Evolutionary conservation across 2,888 invertebrate genomes (phyloP), one percentile per base, ranked within the genome.

Genomic region (Pammene fasciana): DNA sequence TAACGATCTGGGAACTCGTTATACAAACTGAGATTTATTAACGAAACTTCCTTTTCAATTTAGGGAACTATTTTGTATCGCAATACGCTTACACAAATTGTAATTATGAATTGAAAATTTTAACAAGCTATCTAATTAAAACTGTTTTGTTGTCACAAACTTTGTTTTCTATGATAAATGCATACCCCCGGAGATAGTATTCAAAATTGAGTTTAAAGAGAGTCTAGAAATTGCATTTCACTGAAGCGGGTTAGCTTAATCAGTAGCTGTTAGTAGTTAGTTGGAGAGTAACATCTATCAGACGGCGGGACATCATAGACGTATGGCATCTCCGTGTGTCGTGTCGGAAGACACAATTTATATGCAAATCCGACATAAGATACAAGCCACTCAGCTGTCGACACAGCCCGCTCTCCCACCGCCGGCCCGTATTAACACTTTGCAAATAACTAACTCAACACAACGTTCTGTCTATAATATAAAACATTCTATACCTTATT

Each of bases 271-370:
- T 57, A 55, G 54, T 60, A 62, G 62, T 68, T 62, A 64, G 48
- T 55, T 43, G 41, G 16, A 9, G 36, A 34, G 45, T 7, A 54
- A 18, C 46, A 46, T 16, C 50, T n/a, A 52, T 16, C 56, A 56
- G 56, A 36, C 65, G 41, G 26, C 16, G 36, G 77, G 77, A 76
- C 83, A 81, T 82, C 83, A 83, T 75, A 82, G 86, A 86, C 86
- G 85, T 82, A 87, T 87, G 88, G 89, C 90, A 86, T 90, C 90
- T 89, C 90, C 88, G 83, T 81, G 83, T 52, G 83, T 81, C 81
- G 84, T 86, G 83, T 89, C 89, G 88, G 87, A 92, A 92, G 92
- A 92, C 88, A 91, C 92, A 93, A 93, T 93, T 92, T 93, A 93
- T 92, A 93, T 93, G 93, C 90, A 89, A 93, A 93, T 93, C 83